These are phyloP conservation scores for Acanthiza pusilla DNA, from an alignment of 2,797 vertebrate genomes.

Conservation along the genomic window DNA sequence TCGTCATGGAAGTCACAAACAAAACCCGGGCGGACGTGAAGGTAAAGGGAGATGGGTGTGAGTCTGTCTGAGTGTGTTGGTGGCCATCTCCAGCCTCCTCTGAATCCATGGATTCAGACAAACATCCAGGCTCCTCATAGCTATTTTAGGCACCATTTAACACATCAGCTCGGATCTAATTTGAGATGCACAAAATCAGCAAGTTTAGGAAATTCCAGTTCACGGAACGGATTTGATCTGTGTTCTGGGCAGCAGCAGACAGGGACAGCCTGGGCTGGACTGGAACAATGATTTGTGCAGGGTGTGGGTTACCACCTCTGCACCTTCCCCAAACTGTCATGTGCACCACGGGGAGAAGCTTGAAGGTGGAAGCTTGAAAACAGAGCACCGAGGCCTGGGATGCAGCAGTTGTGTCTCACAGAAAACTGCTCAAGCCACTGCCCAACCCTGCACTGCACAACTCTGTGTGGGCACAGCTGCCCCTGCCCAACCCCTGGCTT, in stretches of 20 bases:
- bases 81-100: not conserved
- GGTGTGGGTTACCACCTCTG: not conserved
- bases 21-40: slow-evolving; percentile 96
- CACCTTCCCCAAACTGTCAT: not conserved
- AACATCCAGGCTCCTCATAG: not conserved
- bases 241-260: not conserved
- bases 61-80: not conserved
- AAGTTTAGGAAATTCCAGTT: not conserved
- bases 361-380: not conserved
- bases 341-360: not conserved
- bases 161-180: slow-evolving; percentile 8
- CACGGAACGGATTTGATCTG: not conserved
- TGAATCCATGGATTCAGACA: not conserved
- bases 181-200: slow-evolving; percentile 19
- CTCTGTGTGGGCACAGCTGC: not conserved
- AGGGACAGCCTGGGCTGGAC: not conserved
- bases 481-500: not conserved
- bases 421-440: not conserved
- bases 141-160: slow-evolving; percentile 17
- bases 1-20: slow-evolving; percentile 98
- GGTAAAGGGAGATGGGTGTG: slow-evolving; percentile 69
- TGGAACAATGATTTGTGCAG: not conserved
- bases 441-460: rapidly evolving
- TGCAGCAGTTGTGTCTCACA: not conserved
- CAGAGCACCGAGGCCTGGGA: not conserved